Percentiles rank a stretch among this genome's conserved stretches.
phyloP scores from a whole-genome alignment of 1,140 invertebrate species.

The Drosophila nannoptera region DNA sequence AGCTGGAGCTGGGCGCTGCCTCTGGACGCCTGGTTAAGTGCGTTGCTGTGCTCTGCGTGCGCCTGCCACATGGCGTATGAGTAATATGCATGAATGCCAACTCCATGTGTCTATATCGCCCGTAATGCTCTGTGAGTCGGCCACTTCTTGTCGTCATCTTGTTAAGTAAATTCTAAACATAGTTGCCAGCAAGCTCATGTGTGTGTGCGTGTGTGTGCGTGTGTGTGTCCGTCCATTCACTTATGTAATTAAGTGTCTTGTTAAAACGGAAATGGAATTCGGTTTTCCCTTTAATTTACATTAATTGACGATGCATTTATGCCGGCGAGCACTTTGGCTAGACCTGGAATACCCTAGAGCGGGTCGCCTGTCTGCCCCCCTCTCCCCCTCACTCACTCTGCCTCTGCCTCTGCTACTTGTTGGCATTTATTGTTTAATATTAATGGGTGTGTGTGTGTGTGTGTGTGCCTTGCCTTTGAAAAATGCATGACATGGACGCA shows the following conservation, averaged over 20 bases:
- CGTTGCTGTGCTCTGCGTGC: slow-evolving; percentile 29
- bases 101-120: slow-evolving; percentile 46
- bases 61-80: slow-evolving; percentile 50
- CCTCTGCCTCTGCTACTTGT: slow-evolving; percentile 15
- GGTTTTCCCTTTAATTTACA: slow-evolving; percentile 74
- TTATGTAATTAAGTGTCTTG: slow-evolving; percentile 72
- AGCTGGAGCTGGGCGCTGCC: slow-evolving; percentile 24
- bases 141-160: slow-evolving; percentile 36
- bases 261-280: slow-evolving; percentile 72
- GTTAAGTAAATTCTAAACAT: slow-evolving; percentile 50
- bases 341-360: background rate
- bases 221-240: slow-evolving; percentile 45
- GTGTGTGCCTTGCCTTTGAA: slow-evolving; percentile 31
- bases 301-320: slow-evolving; percentile 69
- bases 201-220: slow-evolving; percentile 8
- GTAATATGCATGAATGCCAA: slow-evolving; percentile 59
- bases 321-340: slow-evolving; percentile 40
- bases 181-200: slow-evolving; percentile 26
- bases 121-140: slow-evolving; percentile 30
- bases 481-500: slow-evolving; percentile 53
- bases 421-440: slow-evolving; percentile 49
- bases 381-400: background rate
- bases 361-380: background rate
- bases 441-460: slow-evolving; percentile 24
- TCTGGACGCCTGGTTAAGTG: slow-evolving; percentile 57